These are phyloP conservation scores for Petroica traversi DNA, from an alignment of 2,113 vertebrate species.

Conservation along the genomic window DNA sequence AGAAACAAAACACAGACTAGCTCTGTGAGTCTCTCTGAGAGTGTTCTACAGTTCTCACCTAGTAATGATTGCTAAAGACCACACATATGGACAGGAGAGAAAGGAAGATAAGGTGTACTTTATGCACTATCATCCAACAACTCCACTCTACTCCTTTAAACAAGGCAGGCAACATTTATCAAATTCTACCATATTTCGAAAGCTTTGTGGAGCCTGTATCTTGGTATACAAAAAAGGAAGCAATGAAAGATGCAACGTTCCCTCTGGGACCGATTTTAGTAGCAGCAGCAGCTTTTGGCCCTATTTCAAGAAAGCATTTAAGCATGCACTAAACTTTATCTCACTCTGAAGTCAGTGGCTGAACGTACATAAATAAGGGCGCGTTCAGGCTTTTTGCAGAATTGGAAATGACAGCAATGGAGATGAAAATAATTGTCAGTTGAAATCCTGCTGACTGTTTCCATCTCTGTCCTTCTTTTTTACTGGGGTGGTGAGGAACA, in stretches of 20 bases:
- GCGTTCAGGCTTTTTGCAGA: neutral
- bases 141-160: neutral
- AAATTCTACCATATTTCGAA: neutral
- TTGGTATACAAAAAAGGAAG: neutral
- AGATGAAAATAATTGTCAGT: neutral
- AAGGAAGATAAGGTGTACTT: neutral
- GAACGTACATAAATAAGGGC: neutral
- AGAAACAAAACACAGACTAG: neutral
- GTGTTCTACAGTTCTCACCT: neutral
- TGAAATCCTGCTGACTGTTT: neutral
- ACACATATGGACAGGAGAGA: fast-evolving
- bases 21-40: neutral
- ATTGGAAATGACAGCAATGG: neutral
- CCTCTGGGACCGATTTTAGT: neutral
- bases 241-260: neutral
- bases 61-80: neutral
- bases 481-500: neutral
- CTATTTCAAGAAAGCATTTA: constrained; percentile 14
- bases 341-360: neutral
- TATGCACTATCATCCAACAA: neutral
- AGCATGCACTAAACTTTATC: neutral
- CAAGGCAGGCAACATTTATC: neutral
- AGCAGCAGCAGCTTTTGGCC: neutral
- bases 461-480: neutral
- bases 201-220: neutral